Evolutionary conservation across 2,113 vertebrate species (phyloP).

Genomic region (Salvelinus namaycush): DNA sequence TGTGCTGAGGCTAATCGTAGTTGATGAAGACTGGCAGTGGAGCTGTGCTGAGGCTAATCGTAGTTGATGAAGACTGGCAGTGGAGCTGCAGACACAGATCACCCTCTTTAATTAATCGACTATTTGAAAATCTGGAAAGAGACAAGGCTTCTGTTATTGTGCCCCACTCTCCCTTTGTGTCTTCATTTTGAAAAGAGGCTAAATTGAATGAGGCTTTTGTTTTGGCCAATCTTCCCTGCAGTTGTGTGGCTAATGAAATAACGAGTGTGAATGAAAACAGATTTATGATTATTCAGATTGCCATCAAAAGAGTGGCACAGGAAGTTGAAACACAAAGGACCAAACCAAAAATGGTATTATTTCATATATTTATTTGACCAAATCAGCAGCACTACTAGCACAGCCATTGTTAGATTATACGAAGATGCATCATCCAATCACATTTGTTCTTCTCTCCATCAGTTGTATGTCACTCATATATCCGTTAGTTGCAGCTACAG

Average conservation of each 20-base stretch:
- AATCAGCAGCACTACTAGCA: too few species aligned
- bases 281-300: constrained; percentile 27
- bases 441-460: too few species aligned
- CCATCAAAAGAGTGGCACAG: neutral
- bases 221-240: constrained; percentile 22
- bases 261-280: neutral
- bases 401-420: too few species aligned
- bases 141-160: constrained; percentile 62
- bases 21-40: too few species aligned
- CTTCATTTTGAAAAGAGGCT: constrained; percentile 50
- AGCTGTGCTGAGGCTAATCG: constrained; percentile 75
- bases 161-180: constrained; percentile 40
- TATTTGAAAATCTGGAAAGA: constrained; percentile 81
- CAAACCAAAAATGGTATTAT: too few species aligned
- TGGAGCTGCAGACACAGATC: constrained; percentile 72
- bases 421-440: too few species aligned
- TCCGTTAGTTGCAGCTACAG: too few species aligned
- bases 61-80: constrained; percentile 81
- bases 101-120: constrained; percentile 80
- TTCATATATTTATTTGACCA: too few species aligned
- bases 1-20: constrained; percentile 76
- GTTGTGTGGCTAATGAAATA: constrained; percentile 58
- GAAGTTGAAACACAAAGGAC: neutral
- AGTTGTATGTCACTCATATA: too few species aligned
- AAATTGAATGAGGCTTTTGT: constrained; percentile 29